These are phyloP conservation scores for Drosophila ogumai DNA, from an alignment of 1,140 invertebrate species.

Conservation along the genomic window DNA sequence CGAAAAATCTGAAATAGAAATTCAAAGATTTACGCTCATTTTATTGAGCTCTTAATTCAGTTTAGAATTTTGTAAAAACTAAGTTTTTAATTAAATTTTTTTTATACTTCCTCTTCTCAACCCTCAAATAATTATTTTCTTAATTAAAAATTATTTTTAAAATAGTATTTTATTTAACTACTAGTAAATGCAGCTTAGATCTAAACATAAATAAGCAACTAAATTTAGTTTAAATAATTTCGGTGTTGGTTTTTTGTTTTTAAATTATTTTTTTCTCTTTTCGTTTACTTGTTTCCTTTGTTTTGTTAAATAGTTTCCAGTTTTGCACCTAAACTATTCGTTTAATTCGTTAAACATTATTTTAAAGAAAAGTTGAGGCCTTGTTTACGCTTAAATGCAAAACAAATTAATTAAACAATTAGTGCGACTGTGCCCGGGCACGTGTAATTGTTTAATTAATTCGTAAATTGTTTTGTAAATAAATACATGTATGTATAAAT, in stretches of 20 bases:
- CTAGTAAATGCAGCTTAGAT: conserved; percentile 84
- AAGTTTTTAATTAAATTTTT: no score
- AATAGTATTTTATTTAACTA: conserved; percentile 71
- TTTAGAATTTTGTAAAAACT: no score
- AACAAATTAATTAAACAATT: conserved; percentile 85
- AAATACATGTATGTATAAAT: conserved; percentile 70
- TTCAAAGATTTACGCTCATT: no score
- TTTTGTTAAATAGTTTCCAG: conserved; percentile 49
- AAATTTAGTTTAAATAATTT: conserved; percentile 64
- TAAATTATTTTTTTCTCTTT: conserved; percentile 46
- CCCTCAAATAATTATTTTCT: neutral
- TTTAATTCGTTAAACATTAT: conserved; percentile 54
- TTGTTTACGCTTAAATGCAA: conserved; percentile 76
- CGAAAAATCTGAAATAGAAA: no score
- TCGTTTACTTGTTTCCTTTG: conserved; percentile 30
- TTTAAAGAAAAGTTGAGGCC: conserved; percentile 69
- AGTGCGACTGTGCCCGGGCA: conserved; percentile 51
- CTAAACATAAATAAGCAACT: conserved; percentile 81
- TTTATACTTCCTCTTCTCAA: no score
- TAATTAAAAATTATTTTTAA: conserved; percentile 11
- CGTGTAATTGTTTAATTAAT: conserved; percentile 84
- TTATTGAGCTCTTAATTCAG: no score
- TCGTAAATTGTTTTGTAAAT: conserved; percentile 78
- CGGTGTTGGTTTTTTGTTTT: conserved; percentile 42
- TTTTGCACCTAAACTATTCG: conserved; percentile 62